Percentiles rank a stretch among this genome's conserved stretches.
These are phyloP conservation scores for Nicator chloris DNA, from an alignment of 2,113 vertebrate genomes.

Conservation along the genomic window DNA sequence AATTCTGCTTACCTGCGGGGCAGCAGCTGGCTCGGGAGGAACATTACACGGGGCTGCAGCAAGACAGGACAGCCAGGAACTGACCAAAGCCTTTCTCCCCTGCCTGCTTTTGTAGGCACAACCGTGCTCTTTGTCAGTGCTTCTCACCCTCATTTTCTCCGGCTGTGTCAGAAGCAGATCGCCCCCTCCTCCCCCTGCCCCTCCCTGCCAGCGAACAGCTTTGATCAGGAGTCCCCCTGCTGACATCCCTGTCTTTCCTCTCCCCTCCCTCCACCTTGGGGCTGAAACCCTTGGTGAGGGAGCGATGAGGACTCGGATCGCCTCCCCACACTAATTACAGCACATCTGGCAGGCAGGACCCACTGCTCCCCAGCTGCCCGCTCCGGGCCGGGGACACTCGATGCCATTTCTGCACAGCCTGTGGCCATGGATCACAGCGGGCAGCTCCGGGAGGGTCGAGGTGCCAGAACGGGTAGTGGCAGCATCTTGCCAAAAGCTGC, in stretches of 20 bases:
- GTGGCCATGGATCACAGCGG: fast-evolving
- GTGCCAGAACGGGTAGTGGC: fast-evolving
- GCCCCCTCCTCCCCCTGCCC: background rate
- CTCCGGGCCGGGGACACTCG: background rate
- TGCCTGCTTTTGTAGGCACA: background rate
- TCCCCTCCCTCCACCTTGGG: background rate
- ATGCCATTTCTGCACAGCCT: background rate
- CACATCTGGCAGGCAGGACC: constrained; percentile 14
- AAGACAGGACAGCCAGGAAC: background rate
- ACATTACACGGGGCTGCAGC: background rate
- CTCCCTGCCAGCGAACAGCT: background rate
- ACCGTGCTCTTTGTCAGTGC: background rate
- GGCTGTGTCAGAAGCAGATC: background rate
- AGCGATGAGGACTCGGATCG: background rate
- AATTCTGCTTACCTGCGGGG: background rate
- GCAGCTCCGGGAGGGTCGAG: background rate
- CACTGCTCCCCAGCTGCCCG: background rate
- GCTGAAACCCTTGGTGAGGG: background rate
- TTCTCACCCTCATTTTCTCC: background rate
- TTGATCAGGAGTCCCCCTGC: background rate
- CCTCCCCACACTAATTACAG: background rate
- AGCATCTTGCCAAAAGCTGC: background rate
- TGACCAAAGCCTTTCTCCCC: background rate
- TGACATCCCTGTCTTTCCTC: background rate
- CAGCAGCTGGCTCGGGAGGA: background rate